These are phyloP conservation scores for Lacanobia wlatinum DNA, from an alignment of 2,888 invertebrate species.

Conservation along the genomic window DNA sequence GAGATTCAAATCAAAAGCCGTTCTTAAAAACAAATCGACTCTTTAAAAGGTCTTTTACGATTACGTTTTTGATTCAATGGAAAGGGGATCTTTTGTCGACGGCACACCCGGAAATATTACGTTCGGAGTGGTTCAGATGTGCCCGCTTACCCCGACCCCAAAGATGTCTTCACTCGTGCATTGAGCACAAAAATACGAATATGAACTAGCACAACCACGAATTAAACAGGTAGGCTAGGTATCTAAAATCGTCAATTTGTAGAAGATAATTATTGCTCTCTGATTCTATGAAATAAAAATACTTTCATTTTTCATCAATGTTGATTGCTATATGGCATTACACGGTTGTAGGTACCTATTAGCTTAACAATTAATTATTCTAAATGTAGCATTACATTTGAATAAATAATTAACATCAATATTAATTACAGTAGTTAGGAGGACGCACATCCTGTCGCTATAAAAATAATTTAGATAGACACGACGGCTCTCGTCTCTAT, in stretches of 20 bases:
- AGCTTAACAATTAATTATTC: slow-evolving; percentile 51
- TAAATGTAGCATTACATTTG: slow-evolving; percentile 40
- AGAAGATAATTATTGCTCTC: too few relatives aligned
- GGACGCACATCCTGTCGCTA: slow-evolving; percentile 53
- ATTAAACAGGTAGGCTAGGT: slow-evolving; percentile 36
- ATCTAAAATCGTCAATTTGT: slow-evolving; percentile 26
- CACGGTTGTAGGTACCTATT: slow-evolving; percentile 34
- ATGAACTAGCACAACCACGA: slow-evolving; percentile 34
- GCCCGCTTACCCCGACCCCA: slow-evolving; percentile 35
- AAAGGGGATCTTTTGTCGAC: slow-evolving; percentile 83
- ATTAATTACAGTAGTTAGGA: slow-evolving; percentile 48
- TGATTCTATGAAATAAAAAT: slow-evolving; percentile 6
- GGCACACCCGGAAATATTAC: slow-evolving; percentile 81
- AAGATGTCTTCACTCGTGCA: slow-evolving; percentile 55
- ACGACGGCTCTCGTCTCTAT: slow-evolving; percentile 23
- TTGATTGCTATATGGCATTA: slow-evolving; percentile 10
- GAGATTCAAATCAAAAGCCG: slow-evolving; percentile 71
- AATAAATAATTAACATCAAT: slow-evolving; percentile 52
- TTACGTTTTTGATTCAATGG: slow-evolving; percentile 84
- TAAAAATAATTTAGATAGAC: slow-evolving; percentile 26
- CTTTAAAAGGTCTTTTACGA: slow-evolving; percentile 81
- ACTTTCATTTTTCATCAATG: slow-evolving; percentile 21
- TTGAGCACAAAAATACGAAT: slow-evolving; percentile 41
- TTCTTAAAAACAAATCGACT: slow-evolving; percentile 80
- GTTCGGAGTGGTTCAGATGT: slow-evolving; percentile 54